Conservation (phyloP, 2,797 vertebrate species). For the Sebastes hubbsi region DNA sequence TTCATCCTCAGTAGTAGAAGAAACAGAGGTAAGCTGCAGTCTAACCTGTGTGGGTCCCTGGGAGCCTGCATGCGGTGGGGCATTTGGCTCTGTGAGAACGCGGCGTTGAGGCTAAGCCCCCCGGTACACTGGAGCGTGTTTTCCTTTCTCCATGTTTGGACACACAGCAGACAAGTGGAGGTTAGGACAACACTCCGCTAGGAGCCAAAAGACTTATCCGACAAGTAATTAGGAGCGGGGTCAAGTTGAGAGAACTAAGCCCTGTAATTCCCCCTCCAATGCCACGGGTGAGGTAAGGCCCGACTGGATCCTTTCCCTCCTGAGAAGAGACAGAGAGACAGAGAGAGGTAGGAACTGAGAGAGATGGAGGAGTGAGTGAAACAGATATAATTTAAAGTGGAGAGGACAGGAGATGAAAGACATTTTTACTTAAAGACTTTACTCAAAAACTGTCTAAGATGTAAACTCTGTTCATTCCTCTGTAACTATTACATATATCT, state of each 20-base stretch:
- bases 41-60: conserved; percentile 55
- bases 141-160: conserved; percentile 81
- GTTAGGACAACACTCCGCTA: conserved; percentile 80
- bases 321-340: conserved; percentile 5
- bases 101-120: conserved; percentile 70
- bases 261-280: conserved; percentile 75
- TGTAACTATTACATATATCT: background rate
- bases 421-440: background rate
- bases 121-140: conserved; percentile 72
- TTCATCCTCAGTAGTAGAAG: conserved; percentile 4
- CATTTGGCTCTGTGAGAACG: conserved; percentile 70
- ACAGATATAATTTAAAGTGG: background rate
- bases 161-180: conserved; percentile 82
- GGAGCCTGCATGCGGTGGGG: conserved; percentile 51
- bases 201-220: conserved; percentile 82
- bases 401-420: background rate
- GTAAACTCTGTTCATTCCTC: background rate
- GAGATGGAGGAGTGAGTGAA: background rate
- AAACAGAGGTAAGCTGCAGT: background rate
- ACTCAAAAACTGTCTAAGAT: background rate
- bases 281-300: conserved; percentile 72
- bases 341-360: background rate
- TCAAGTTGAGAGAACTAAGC: conserved; percentile 84
- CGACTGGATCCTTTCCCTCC: conserved; percentile 46
- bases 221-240: conserved; percentile 84